A percentile compares a stretch with the other conserved stretches of the same genome.
Evolutionary conservation across 2,113 vertebrate genomes (phyloP).

Genomic region (Scortum barcoo): DNA sequence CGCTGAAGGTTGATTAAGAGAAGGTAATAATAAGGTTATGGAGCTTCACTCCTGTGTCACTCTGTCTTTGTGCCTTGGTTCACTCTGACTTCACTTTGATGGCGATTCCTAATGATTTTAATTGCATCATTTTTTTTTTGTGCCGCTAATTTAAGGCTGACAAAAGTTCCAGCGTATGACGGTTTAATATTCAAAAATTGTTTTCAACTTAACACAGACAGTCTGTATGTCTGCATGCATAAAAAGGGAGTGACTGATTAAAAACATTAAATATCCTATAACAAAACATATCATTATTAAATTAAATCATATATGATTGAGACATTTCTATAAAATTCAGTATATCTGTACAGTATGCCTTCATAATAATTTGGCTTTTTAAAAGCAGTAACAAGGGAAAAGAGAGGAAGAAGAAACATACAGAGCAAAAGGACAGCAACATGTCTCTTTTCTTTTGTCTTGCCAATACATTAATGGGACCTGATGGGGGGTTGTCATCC

Average conservation of each 20-base stretch:
- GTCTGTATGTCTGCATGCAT: background rate
- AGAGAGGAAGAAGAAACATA: background rate
- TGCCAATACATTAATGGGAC: background rate
- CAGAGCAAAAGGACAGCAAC: background rate
- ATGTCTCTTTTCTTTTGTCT: slow-evolving; percentile 10
- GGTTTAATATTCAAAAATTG: background rate
- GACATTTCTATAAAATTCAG: background rate
- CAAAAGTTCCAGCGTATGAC: background rate
- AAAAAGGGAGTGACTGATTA: slow-evolving; percentile 1
- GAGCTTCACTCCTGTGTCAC: background rate
- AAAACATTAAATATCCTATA: slow-evolving; percentile 27
- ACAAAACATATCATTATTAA: slow-evolving; percentile 5
- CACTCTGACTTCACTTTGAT: slow-evolving; percentile 19
- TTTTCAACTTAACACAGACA: slow-evolving; percentile 1
- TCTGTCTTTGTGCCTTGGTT: background rate
- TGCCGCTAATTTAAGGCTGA: background rate
- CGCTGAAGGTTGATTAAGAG: slow-evolving; percentile 42
- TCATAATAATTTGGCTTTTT: background rate
- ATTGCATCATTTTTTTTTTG: slow-evolving; percentile 8
- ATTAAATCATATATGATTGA: slow-evolving; percentile 12
- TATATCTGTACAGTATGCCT: background rate
- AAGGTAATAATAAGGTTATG: slow-evolving; percentile 20
- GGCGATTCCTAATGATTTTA: slow-evolving; percentile 15
- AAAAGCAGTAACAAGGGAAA: background rate
- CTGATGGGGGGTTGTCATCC: slow-evolving; percentile 8